Evolutionary conservation across 2,113 vertebrate genomes (phyloP), one percentile per base, ranked within the genome.

Genomic region (Pygoscelis antarcticus): DNA sequence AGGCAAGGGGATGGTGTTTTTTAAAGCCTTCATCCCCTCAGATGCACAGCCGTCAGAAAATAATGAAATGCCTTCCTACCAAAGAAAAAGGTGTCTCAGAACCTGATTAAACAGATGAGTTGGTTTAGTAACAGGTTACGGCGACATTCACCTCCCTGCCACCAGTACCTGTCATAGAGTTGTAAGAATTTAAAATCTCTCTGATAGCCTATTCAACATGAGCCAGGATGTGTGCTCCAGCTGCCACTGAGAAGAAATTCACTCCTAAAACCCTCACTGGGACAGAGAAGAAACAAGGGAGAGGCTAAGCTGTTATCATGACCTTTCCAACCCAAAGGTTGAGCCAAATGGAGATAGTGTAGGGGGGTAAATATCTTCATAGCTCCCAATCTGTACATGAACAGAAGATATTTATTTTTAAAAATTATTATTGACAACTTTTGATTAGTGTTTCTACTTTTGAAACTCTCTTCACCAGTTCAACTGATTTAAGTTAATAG

Each of bases 61-160:
- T 15, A 92, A 76, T 42, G 29, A 54, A 52, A 69, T 30, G 9
- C 25, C 15, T 60, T 46, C 79, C 64, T 40, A 23, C 8, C n/a
- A 16, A 7, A 77, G 47, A 11, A 77, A 57, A 62, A 69, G 10
- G 7, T 38, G 49, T 34, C 23, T 70, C 40, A 30, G 13, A 79
- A 87, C 2, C 16, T 30, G 46, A 46, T 47, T 38, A 61, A 74
- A 60, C 57, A 62, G 36, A 51, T 44, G 62, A 61, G 47, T 10
- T 47, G 68, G 21, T 54, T 83, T 66, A 68, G 36, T 66, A 61
- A 34, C 34, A 76, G 79, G 52, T 9, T 2, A 3, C 1, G 1
- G 29, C 0, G 5, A 30, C 0, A 1, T 29, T 68, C 44, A 40
- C 9, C 22, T 62, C 36, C 26, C n/a, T 1, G 2, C 22, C 70